Percentiles rank a stretch among this genome's conserved stretches.
Conservation (phyloP, 2,113 vertebrate genomes). For the Hemiscyllium ocellatum region DNA sequence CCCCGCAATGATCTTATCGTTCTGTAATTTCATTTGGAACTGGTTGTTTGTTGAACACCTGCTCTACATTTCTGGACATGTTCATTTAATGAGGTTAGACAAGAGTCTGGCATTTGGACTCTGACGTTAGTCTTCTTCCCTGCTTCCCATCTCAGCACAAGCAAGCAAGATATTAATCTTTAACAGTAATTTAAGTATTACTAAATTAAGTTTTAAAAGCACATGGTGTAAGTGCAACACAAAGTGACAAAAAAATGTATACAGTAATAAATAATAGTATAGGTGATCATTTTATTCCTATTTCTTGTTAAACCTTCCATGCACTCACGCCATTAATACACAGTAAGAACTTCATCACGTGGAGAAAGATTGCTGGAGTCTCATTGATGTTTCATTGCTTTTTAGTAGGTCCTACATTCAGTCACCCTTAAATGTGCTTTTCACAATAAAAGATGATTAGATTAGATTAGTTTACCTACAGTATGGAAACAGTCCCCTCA, state of each 20-base stretch:
- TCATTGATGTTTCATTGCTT: background rate
- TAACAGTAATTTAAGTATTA: background rate
- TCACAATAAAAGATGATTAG: background rate
- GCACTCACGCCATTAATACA: too few species aligned
- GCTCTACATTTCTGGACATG: conserved; percentile 27
- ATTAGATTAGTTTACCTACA: too few species aligned
- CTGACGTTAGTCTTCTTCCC: background rate
- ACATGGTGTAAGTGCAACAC: background rate
- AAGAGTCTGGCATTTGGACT: conserved; percentile 17
- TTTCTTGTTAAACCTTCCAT: background rate
- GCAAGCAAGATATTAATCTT: background rate
- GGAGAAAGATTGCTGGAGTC: too few species aligned
- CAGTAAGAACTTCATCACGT: background rate
- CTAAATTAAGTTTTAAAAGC: background rate
- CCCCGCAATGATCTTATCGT: conserved; percentile 41
- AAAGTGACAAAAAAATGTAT: background rate
- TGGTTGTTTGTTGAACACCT: conserved; percentile 36
- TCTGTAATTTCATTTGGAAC: conserved; percentile 39
- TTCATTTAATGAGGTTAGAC: conserved; percentile 38
- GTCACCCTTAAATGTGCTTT: background rate
- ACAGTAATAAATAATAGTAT: background rate
- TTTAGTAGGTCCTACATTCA: background rate
- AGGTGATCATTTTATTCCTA: background rate
- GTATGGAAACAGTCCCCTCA: too few species aligned
- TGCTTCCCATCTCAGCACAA: background rate